Base-by-base conservation (phyloP, 2,113 vertebrate genomes). In the Semnornis frantzii region DNA sequence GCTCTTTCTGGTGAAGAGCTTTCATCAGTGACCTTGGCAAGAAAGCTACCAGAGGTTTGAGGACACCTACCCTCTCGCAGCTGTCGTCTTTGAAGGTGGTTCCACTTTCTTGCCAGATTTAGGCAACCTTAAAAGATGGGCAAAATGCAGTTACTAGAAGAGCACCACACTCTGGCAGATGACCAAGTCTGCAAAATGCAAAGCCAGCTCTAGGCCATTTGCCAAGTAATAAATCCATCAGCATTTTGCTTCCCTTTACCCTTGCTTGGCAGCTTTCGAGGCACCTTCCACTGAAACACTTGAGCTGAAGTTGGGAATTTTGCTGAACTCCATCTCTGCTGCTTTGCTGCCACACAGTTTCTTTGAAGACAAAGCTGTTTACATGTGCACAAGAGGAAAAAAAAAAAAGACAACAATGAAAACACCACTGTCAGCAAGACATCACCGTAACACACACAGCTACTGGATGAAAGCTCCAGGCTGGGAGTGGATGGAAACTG, bases 31-130 rank as follows among this genome's bases (percentile, higher is more conserved):
- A 69, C 15, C 30, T 25, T 52, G 31, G 23, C 30, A 81, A 52
- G 21, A 68, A 70, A 90, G 44, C 27, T 10, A 37, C 9, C 1
- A 59, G 21, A 46, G 57, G 17, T 11, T 12, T 7, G 13, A 90
- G 54, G 34, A 52, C 19, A 87, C 83, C 27, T 59, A 98, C 98
- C 77, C 82, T 89, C 69, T 96, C 3, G 60, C 30, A 23, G 19
- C 55, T 6, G 63, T 87, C 91, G 80, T 98, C 87, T 57, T 97
- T 31, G 54, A 63, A 80, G 52, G 28, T 0, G 23, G 48, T 5
- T 97, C 95, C 42, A 14, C 62, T 72, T 87, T 96, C 95, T 96
- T 98, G 24, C 55, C 34, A 79, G 95, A 92, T 60, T 97, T 98
- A 25, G 39, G 64, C 60, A 96, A 63, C 90, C 94, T 97, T 69